Conservation (phyloP, 2,888 invertebrate species). For the Poecilobothrus nobilitatus region DNA sequence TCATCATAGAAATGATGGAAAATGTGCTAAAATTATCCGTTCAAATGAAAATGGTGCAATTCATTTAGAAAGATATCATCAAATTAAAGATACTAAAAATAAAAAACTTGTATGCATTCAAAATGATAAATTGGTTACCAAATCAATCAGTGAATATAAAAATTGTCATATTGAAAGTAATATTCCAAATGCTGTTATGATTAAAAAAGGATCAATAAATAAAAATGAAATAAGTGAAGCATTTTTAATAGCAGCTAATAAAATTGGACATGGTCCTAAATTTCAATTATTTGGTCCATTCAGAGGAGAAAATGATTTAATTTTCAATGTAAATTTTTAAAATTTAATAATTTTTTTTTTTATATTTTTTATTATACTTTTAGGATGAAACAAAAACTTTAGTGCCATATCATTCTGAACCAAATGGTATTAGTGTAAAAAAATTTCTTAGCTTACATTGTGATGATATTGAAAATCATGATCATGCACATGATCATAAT, state of each 20-base stretch:
- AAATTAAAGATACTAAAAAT: neutral
- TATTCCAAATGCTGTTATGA: slow-evolving; percentile 17
- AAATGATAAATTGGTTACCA: slow-evolving; percentile 13
- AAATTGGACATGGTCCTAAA: too few relatives aligned
- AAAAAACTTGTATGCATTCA: neutral
- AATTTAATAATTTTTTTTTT: neutral
- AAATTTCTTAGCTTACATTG: neutral
- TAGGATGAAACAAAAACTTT: neutral
- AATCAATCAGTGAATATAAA: slow-evolving; percentile 35
- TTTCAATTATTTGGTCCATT: too few relatives aligned
- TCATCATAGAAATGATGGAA: neutral
- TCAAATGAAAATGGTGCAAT: neutral
- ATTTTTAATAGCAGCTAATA: too few relatives aligned
- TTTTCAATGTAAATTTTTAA: too few relatives aligned
- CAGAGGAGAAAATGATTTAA: too few relatives aligned
- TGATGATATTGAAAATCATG: neutral
- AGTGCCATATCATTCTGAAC: neutral
- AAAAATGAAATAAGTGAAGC: slow-evolving; percentile 32
- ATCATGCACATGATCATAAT: neutral
- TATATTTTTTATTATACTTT: neutral
- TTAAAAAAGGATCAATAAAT: slow-evolving; percentile 17
- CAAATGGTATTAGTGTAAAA: neutral
- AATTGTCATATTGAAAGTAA: slow-evolving; percentile 39
- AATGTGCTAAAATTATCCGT: neutral
- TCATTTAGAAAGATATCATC: neutral